phyloP scores from a whole-genome alignment of 2,797 vertebrate genomes.

The Cynopterus sphinx region DNA sequence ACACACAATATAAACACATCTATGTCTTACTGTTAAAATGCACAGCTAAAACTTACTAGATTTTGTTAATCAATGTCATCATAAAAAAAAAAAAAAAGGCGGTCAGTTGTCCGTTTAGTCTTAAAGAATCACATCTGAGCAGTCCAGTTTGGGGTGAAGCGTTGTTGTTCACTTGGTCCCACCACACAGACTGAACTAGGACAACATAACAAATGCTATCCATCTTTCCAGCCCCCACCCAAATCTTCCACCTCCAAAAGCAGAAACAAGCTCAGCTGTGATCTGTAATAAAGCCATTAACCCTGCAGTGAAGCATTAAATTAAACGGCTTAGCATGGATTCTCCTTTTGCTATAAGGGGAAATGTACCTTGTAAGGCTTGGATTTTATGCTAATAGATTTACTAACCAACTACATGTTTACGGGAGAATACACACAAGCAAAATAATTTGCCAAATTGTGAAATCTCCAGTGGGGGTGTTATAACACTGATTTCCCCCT shows the following conservation, averaged over 20 bases:
- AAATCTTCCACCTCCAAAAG: neutral
- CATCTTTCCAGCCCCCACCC: neutral
- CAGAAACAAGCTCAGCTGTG: slow-evolving; percentile 80
- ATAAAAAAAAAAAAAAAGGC: neutral
- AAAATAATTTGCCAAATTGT: slow-evolving; percentile 76
- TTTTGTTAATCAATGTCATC: too few species aligned
- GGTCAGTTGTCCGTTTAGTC: neutral
- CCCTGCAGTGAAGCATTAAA: slow-evolving; percentile 82
- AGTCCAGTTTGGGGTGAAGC: neutral
- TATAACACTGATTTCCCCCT: neutral
- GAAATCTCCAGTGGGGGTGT: slow-evolving; percentile 78
- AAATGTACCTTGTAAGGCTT: slow-evolving; percentile 68
- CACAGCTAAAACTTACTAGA: too few species aligned
- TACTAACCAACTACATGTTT: slow-evolving; percentile 76
- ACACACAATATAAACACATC: too few species aligned
- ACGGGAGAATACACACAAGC: slow-evolving; percentile 62
- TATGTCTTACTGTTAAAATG: too few species aligned
- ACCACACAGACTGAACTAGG: neutral
- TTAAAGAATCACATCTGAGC: neutral
- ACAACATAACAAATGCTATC: slow-evolving; percentile 6
- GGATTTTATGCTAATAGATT: slow-evolving; percentile 80
- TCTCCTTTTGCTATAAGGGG: slow-evolving; percentile 74
- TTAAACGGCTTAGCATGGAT: slow-evolving; percentile 76
- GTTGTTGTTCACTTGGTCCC: neutral
- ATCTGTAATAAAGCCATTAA: slow-evolving; percentile 82